Percentiles rank a stretch among this genome's conserved stretches.
Evolutionary conservation across 2,797 vertebrate species (phyloP).

Genomic region (Zenarchopterus dispar): DNA sequence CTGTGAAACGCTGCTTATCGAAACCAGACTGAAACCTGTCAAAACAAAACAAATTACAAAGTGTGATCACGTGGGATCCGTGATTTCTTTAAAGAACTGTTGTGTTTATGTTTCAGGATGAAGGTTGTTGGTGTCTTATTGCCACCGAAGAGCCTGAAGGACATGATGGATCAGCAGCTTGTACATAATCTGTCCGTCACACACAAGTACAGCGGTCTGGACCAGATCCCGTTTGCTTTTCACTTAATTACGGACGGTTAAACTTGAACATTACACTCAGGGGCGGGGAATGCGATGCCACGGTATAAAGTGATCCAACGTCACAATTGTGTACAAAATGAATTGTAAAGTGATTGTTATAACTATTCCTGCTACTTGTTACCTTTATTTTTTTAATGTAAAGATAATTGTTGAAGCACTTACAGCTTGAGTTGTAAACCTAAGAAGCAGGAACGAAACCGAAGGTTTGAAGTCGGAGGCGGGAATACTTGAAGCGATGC

Average conservation of each 20-base stretch:
- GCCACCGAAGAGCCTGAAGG: constrained; percentile 33
- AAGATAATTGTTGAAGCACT: constrained; percentile 82
- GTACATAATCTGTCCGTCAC: constrained; percentile 77
- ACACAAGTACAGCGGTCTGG: constrained; percentile 73
- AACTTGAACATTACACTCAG: constrained; percentile 86
- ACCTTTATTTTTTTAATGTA: constrained; percentile 83
- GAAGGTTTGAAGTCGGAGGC: constrained; percentile 54
- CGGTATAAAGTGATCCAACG: constrained; percentile 54
- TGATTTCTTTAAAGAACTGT: constrained; percentile 8
- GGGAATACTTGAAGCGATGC: constrained; percentile 79
- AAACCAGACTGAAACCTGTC: no score
- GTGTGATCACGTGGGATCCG: constrained; percentile 9
- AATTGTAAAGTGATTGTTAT: constrained; percentile 79
- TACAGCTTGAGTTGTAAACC: constrained; percentile 82
- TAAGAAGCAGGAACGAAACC: constrained; percentile 72
- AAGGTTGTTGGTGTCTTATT: constrained; percentile 50
- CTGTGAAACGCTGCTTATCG: no score
- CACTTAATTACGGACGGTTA: constrained; percentile 71
- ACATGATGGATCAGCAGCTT: constrained; percentile 69
- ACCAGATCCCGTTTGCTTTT: constrained; percentile 70
- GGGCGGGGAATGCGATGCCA: constrained; percentile 73
- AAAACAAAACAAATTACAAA: no score
- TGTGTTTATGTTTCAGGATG: constrained; percentile 49
- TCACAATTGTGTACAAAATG: constrained; percentile 75
- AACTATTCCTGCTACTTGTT: constrained; percentile 77